phyloP scores from a whole-genome alignment of 2,113 vertebrate species.

The Glaucidium brasilianum region DNA sequence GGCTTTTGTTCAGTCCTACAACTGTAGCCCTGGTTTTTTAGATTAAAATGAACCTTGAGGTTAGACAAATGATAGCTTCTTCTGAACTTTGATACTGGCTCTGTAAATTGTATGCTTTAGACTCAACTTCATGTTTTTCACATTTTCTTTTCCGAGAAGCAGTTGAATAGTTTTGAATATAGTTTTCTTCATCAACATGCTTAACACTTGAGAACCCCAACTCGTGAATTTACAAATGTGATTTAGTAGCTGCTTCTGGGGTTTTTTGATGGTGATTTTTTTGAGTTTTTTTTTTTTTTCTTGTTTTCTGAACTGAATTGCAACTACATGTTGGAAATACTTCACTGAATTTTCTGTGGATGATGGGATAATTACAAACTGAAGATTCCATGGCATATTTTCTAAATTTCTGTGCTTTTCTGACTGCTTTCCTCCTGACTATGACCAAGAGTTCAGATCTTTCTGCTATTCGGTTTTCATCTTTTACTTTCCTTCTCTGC shows the following conservation, averaged over 20 bases:
- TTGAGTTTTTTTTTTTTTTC: neutral
- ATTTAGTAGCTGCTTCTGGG: neutral
- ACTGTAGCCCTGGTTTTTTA: neutral
- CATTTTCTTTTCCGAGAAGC: neutral
- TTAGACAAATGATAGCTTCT: neutral
- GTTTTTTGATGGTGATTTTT: too few relatives aligned
- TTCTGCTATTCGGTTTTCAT: neutral
- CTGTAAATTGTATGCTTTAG: neutral
- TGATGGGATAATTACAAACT: neutral
- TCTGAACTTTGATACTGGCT: neutral
- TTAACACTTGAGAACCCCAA: neutral
- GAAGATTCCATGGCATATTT: neutral
- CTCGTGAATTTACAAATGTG: neutral
- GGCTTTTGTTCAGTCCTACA: neutral
- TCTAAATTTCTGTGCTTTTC: neutral
- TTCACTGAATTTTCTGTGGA: neutral
- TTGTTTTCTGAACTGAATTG: neutral
- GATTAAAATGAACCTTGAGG: neutral
- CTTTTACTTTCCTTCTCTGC: neutral
- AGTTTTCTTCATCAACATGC: neutral
- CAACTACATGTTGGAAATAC: neutral
- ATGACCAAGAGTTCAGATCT: neutral
- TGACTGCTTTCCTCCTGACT: neutral
- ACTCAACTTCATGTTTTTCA: neutral
- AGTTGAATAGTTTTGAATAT: neutral